Evolutionary conservation across 2,888 invertebrate species (phyloP), one percentile per base, ranked within the genome.

Genomic region (Entomobrya multifasciata): DNA sequence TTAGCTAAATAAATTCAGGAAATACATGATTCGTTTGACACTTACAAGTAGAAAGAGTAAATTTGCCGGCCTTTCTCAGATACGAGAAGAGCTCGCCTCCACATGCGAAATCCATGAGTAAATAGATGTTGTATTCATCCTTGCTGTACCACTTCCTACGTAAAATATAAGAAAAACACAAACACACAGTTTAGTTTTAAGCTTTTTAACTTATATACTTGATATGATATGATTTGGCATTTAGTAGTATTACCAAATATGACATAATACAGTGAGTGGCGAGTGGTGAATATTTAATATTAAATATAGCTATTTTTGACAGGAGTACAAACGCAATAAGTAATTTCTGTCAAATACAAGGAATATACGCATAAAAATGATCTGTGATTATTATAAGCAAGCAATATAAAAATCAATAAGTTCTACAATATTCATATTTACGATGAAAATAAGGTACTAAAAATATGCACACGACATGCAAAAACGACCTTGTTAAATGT

Each of bases 1-100:
- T 47, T 47, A 25, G 6, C 0, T 5, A 70, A 22, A 44, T 70
- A 27, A 70, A 44, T 44, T 70, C 3, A 22, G 4, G 22, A 17
- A n/a, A 30, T 57, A 41, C 17, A 36, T 36, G 44, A 0, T 47
- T 25, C 6, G 44, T 22, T 25, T 52, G 57, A 11, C 65, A 60
- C 87, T 86, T 87, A 89, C 95, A 95, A 91, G 96, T 96, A 91
- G 95, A 95, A 80, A 92, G 92, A 65, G 92, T 92, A 93, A 99
- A 99, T 92, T 96, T 94, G 88, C 98, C 98, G 30, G 97, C 96
- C 92, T 97, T 97, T 91, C 98, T 94, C 90, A 99, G 94, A 93
- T 99, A 99, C 11, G 98, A 97, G 93, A 99, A 99, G 27, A 99
- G 94, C 93, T 99, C 99, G 8, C 99, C 99, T 10, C 99, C 98